phyloP scores from a whole-genome alignment of 2,113 vertebrate species.

The Dromiciops gliroides region DNA sequence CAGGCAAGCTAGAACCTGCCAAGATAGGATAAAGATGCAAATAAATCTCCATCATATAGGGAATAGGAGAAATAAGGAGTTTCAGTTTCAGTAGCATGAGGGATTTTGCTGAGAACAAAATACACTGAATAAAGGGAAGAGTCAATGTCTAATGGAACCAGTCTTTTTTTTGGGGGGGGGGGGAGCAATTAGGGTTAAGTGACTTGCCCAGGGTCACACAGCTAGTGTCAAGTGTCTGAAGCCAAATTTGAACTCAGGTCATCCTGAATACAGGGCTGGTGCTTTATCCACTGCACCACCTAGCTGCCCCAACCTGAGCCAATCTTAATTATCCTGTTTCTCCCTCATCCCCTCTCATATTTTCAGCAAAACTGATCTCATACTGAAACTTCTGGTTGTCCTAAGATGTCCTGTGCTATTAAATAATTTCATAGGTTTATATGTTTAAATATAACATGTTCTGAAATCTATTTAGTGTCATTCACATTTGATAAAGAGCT shows the following conservation, averaged over 20 bases:
- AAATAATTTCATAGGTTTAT: conserved; percentile 35
- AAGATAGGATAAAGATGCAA: neutral
- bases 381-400: neutral
- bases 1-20: neutral
- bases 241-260: too few relatives aligned
- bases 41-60: conserved; percentile 14
- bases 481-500: conserved; percentile 68
- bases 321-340: neutral
- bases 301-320: too few relatives aligned
- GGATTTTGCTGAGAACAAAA: neutral
- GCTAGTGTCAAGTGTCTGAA: too few relatives aligned
- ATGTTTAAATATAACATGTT: conserved; percentile 68
- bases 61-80: neutral
- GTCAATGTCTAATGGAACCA: neutral
- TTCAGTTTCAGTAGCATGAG: neutral
- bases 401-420: neutral
- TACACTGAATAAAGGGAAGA: neutral
- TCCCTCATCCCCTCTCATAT: neutral
- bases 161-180: too few relatives aligned
- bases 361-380: neutral
- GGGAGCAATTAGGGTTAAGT: too few relatives aligned
- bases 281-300: too few relatives aligned
- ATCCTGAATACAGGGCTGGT: too few relatives aligned
- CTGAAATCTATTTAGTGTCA: conserved; percentile 77
- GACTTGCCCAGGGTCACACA: too few relatives aligned